phyloP scores from a whole-genome alignment of 2,113 vertebrate genomes.

The Nothobranchius furzeri region DNA sequence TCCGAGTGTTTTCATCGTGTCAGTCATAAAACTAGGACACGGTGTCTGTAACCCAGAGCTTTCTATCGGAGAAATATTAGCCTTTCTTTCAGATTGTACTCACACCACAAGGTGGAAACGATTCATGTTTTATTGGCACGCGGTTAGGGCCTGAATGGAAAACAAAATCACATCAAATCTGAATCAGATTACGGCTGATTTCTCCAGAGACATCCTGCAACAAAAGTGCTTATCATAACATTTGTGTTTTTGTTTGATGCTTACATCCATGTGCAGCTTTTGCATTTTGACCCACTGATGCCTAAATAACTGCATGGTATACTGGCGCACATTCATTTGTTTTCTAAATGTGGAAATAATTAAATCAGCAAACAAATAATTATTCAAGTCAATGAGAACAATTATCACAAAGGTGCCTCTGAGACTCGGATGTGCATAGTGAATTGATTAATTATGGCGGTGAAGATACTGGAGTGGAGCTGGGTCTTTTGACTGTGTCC shows the following conservation, averaged over 20 bases:
- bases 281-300: slow-evolving; percentile 15
- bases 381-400: slow-evolving; percentile 86
- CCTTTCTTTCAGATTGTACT: slow-evolving; percentile 68
- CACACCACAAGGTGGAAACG: slow-evolving; percentile 62
- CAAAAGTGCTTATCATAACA: not conserved
- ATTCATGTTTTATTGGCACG: slow-evolving; percentile 60
- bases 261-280: not conserved
- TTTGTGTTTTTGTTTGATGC: not conserved
- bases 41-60: slow-evolving; percentile 60
- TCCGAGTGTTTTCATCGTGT: slow-evolving; percentile 60
- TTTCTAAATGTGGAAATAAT: slow-evolving; percentile 82
- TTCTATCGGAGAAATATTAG: slow-evolving; percentile 65
- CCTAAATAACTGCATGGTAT: slow-evolving; percentile 21
- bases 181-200: slow-evolving; percentile 21
- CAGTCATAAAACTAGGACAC: slow-evolving; percentile 52
- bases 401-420: slow-evolving; percentile 83
- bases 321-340: slow-evolving; percentile 66
- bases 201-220: slow-evolving; percentile 26
- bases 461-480: slow-evolving; percentile 79
- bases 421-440: slow-evolving; percentile 81
- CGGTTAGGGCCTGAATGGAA: slow-evolving; percentile 2
- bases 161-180: slow-evolving; percentile 50
- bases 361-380: slow-evolving; percentile 86
- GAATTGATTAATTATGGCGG: slow-evolving; percentile 83
- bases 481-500: slow-evolving; percentile 67